Evolutionary conservation across 37 sponge, comb jelly and placozoan species (phyloP).

Genomic region (Chondrilla cf. caribensis): DNA sequence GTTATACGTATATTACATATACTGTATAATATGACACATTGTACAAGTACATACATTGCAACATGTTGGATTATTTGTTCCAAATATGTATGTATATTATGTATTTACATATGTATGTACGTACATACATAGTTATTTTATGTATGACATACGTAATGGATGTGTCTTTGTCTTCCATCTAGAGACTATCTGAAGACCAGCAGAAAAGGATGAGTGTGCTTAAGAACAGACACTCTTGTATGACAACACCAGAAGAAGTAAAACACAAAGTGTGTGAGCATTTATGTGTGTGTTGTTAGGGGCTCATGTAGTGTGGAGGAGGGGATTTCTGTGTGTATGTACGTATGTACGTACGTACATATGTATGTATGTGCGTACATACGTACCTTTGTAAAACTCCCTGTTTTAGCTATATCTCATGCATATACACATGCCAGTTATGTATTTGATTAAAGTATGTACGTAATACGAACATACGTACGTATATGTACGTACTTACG

Average conservation of each 20-base stretch:
- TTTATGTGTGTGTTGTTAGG: not conserved
- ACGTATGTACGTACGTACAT: not conserved
- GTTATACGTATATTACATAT: not conserved
- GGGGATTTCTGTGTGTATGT: not conserved
- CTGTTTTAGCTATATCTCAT: too few species aligned
- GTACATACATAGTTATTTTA: too few species aligned
- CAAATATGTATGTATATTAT: too few species aligned
- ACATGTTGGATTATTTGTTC: too few species aligned
- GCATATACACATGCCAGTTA: too few species aligned
- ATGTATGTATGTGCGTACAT: not conserved
- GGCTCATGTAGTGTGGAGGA: not conserved
- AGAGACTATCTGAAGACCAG: slow-evolving; percentile 5
- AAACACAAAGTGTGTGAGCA: not conserved
- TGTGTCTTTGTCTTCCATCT: too few species aligned
- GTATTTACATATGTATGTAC: too few species aligned
- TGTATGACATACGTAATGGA: too few species aligned
- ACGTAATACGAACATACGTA: too few species aligned
- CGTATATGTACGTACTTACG: not conserved
- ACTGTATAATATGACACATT: not conserved
- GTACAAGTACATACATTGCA: too few species aligned
- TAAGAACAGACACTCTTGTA: slow-evolving; percentile 8
- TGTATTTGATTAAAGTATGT: too few species aligned
- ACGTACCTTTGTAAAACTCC: not conserved
- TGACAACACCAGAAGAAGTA: not conserved
- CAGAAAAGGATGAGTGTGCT: not conserved